These are phyloP conservation scores for Acronicta alni DNA, from an alignment of 2,888 invertebrate species.

Conservation along the genomic window DNA sequence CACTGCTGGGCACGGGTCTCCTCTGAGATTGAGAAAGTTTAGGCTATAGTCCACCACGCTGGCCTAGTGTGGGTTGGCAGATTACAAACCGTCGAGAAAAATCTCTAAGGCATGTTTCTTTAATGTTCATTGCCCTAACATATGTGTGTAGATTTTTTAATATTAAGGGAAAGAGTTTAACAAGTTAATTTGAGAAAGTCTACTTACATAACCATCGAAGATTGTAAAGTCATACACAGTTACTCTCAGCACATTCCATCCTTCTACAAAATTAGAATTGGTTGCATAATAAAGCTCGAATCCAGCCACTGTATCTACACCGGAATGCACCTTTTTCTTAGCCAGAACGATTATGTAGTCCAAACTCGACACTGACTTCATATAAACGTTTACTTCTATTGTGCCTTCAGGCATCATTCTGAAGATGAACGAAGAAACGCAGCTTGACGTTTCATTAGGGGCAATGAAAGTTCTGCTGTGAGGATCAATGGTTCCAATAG, in stretches of 20 bases:
- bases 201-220: constrained; percentile 65
- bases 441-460: constrained; percentile 61
- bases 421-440: constrained; percentile 65
- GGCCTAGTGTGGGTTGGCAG: too few species aligned
- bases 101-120: too few species aligned
- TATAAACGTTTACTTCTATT: constrained; percentile 64
- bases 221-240: constrained; percentile 51
- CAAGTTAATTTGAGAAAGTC: neutral
- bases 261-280: constrained; percentile 51
- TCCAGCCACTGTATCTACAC: constrained; percentile 61
- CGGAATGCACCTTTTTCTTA: constrained; percentile 51
- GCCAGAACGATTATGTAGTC: constrained; percentile 64
- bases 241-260: constrained; percentile 63
- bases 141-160: too few species aligned
- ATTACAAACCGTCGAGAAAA: too few species aligned
- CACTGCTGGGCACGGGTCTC: too few species aligned
- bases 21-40: too few species aligned
- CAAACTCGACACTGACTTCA: constrained; percentile 53
- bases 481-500: constrained; percentile 55
- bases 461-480: constrained; percentile 60
- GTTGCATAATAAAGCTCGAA: constrained; percentile 57
- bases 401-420: constrained; percentile 60
- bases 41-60: too few species aligned
- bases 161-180: too few species aligned
- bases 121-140: too few species aligned